Evolutionary conservation across 2,113 vertebrate species (phyloP), one percentile per base, ranked within the genome.

Genomic region (Salminus brasiliensis): DNA sequence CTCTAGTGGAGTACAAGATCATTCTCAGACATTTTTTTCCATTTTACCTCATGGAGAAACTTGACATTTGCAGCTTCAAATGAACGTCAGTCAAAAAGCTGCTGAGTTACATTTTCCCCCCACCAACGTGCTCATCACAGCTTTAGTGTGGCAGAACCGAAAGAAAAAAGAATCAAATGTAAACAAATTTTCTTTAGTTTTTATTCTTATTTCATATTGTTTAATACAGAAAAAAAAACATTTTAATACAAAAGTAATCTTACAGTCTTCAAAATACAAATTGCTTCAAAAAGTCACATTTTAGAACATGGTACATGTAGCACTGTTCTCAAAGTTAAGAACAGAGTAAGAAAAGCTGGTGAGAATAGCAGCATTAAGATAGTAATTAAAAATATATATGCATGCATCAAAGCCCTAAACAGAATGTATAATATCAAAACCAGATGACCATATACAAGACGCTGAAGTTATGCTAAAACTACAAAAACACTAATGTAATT

Each of bases 101-200:
- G 81, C 70, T 75, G 76, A 71, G 72, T 74, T 76, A 79, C 72
- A 70, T 83, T 83, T 82, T 75, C 71, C 76, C n/a, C 32, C 76
- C 76, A 83, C 81, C 72, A 75, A 72, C 72, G 57, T 62, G 71
- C 70, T 75, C 47, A 65, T 62, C 15, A 45, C 53, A 53, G 52
- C 8, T 41, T 3, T 65, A 41, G 27, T 52, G 29, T 4, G 30
- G 45, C 29, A 49, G 18, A 62, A 76, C 45, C 12, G 3, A 70
- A 59, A 66, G 21, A 55, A 43, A 47, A 3, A 74, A 59, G 49
- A 27, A 65, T 34, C 62, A 1, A 29, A 47, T 1, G 4, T 21
- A 21, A 49, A 49, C 6, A 21, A 21, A 3, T 5, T 15, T 5
- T 21, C 1, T 49, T 21, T 45, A 15, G 12, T 15, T 9, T 57